Conservation (phyloP, 2,797 vertebrate genomes). For the Lagodon rhomboides region DNA sequence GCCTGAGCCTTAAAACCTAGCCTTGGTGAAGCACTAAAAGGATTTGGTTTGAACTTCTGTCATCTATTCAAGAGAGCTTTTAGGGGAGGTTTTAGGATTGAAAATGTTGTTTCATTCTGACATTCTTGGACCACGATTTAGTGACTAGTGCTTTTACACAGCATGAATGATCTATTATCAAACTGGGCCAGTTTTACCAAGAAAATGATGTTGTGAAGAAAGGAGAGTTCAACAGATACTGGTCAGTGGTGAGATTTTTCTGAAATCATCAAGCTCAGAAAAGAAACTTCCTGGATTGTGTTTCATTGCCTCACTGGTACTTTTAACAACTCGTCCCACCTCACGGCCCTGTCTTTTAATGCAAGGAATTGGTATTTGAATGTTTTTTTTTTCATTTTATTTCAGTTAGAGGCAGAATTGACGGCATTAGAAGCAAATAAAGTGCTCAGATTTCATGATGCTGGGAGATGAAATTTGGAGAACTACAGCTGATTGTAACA, state of each 20-base stretch:
- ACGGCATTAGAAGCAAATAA: not conserved
- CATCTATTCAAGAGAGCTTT: not conserved
- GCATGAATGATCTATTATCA: too few relatives aligned
- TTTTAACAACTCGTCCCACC: not conserved
- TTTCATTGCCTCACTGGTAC: constrained; percentile 2
- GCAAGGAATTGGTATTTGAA: not conserved
- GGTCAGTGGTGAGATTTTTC: not conserved
- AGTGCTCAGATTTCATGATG: not conserved
- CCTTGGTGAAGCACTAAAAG: constrained; percentile 11
- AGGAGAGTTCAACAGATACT: not conserved
- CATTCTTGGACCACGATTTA: not conserved
- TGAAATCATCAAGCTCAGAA: not conserved
- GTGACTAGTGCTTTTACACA: not conserved
- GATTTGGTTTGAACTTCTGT: not conserved
- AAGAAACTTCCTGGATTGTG: not conserved
- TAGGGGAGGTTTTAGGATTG: not conserved
- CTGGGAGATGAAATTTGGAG: not conserved
- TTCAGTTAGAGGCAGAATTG: not conserved
- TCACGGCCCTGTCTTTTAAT: not conserved
- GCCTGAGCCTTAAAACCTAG: not conserved
- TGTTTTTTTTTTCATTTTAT: not conserved
- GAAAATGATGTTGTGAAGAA: not conserved
- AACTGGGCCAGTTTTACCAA: not conserved
- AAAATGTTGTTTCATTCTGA: not conserved
- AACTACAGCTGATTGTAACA: not conserved